Conservation (phyloP, 2,888 invertebrate species). For the Plebejus melissa region DNA sequence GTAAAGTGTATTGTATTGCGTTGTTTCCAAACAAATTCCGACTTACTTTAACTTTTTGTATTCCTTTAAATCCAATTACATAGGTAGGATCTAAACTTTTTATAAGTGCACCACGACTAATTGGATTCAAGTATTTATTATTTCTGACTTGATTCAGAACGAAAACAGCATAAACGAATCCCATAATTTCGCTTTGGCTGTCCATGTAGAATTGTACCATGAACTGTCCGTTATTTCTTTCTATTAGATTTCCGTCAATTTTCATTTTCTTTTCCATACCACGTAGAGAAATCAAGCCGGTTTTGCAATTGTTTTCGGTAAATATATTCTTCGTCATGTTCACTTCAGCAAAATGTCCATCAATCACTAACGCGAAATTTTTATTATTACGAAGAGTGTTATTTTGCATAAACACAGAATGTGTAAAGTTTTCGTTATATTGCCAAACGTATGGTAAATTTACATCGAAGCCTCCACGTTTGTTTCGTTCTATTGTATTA, state of each 20-base stretch:
- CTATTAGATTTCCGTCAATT: slow-evolving; percentile 88
- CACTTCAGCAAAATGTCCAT: slow-evolving; percentile 94
- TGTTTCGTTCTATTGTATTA: slow-evolving; percentile 91
- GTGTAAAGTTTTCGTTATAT: slow-evolving; percentile 96
- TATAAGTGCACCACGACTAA: slow-evolving; percentile 56
- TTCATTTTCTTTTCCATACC: slow-evolving; percentile 98
- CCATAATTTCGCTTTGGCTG: slow-evolving; percentile 95
- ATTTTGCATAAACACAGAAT: slow-evolving; percentile 91
- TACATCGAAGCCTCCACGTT: slow-evolving; percentile 91
- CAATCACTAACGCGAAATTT: slow-evolving; percentile 90
- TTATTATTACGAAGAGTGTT: slow-evolving; percentile 92
- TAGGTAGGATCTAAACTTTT: slow-evolving; percentile 83
- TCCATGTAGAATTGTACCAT: slow-evolving; percentile 93
- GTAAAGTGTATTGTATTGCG: slow-evolving; percentile 90
- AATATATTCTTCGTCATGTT: slow-evolving; percentile 93
- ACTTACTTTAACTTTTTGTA: slow-evolving; percentile 94
- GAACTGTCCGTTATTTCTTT: slow-evolving; percentile 87
- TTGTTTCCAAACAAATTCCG: slow-evolving; percentile 93
- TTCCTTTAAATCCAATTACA: slow-evolving; percentile 94
- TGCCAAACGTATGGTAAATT: slow-evolving; percentile 96
- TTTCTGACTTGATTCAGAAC: slow-evolving; percentile 86
- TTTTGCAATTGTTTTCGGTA: slow-evolving; percentile 89
- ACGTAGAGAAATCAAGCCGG: slow-evolving; percentile 86
- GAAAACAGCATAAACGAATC: slow-evolving; percentile 89
- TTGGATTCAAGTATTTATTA: slow-evolving; percentile 76